Evolutionary conservation across 1,140 invertebrate species (phyloP).

Genomic region (Hypothenemus hampei): DNA sequence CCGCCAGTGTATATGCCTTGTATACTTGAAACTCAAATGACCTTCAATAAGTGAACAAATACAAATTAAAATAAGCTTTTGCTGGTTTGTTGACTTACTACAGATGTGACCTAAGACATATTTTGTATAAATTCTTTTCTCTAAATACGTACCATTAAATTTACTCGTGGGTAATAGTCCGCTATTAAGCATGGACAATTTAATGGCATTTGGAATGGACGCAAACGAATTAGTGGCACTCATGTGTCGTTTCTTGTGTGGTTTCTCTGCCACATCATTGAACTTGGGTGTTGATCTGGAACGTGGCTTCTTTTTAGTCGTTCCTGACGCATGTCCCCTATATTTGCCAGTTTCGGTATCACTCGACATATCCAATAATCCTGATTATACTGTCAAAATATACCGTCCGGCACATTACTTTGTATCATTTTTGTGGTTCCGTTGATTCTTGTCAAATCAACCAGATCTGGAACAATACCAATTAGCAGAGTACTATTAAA

Average conservation of each 20-base stretch:
- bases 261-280: conserved; percentile 66
- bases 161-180: conserved; percentile 80
- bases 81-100: too few relatives aligned
- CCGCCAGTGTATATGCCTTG: too few relatives aligned
- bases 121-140: too few relatives aligned
- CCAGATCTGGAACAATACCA: too few relatives aligned
- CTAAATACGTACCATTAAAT: conserved; percentile 41
- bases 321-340: conserved; percentile 26
- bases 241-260: conserved; percentile 64
- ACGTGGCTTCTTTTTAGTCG: conserved; percentile 52
- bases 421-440: too few relatives aligned
- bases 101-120: too few relatives aligned
- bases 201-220: conserved; percentile 83
- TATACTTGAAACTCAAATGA: too few relatives aligned
- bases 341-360: conserved; percentile 29
- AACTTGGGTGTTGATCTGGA: conserved; percentile 67
- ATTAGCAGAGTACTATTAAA: too few relatives aligned
- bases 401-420: background rate
- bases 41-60: too few relatives aligned
- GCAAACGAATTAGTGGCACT: conserved; percentile 66
- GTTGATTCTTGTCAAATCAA: too few relatives aligned
- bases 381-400: background rate
- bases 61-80: too few relatives aligned
- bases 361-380: conserved; percentile 25
- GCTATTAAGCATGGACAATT: conserved; percentile 85